These are phyloP conservation scores for Chirona hameri DNA, from an alignment of 2,888 invertebrate species.

Conservation along the genomic window DNA sequence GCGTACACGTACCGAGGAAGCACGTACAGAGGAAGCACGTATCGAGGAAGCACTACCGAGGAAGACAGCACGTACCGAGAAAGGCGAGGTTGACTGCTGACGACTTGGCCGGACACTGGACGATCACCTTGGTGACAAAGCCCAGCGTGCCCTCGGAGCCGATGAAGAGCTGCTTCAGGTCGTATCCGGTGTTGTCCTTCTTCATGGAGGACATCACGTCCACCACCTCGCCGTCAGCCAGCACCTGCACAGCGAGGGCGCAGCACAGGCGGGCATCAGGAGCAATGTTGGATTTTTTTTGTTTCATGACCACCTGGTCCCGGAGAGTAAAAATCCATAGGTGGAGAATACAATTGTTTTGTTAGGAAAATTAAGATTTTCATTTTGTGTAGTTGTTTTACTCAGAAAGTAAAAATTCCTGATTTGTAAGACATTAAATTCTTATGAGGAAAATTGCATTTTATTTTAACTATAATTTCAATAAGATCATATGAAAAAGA, in stretches of 20 bases:
- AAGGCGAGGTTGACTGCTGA: slow-evolving; percentile 80
- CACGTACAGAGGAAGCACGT: slow-evolving; percentile 68
- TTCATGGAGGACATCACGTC: slow-evolving; percentile 80
- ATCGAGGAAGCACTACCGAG: slow-evolving; percentile 90
- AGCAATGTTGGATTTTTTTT: no score
- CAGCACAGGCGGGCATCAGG: no score
- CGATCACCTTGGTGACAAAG: slow-evolving; percentile 80
- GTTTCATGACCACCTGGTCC: no score
- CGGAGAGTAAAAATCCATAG: no score
- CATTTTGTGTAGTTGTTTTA: no score
- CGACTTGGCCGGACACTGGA: slow-evolving; percentile 83
- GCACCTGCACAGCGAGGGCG: slow-evolving; percentile 47
- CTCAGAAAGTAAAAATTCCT: no score
- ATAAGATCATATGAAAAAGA: no score
- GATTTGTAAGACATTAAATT: no score
- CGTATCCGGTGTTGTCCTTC: slow-evolving; percentile 98
- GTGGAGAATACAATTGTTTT: no score
- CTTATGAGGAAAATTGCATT: no score
- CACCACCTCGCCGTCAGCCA: slow-evolving; percentile 78
- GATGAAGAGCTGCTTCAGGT: slow-evolving; percentile 92
- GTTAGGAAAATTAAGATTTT: no score
- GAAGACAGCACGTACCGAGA: slow-evolving; percentile 70
- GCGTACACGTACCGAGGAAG: slow-evolving; percentile 78
- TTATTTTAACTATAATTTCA: no score
- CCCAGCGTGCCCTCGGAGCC: slow-evolving; percentile 97